These are phyloP conservation scores for Balanococcus diminutus DNA, from an alignment of 2,888 invertebrate species.

Conservation along the genomic window DNA sequence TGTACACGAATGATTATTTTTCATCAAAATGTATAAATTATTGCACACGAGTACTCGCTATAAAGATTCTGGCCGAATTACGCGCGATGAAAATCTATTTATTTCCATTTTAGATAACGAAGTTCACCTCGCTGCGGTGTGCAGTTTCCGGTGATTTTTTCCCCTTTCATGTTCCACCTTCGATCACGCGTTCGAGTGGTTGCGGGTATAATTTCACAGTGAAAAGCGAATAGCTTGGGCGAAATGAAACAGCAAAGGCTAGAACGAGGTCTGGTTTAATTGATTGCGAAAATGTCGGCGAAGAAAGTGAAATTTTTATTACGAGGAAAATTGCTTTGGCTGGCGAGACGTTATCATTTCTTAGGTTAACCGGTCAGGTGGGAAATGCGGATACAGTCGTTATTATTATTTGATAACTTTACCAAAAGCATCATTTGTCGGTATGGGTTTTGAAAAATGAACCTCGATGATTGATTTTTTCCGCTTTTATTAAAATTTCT, in stretches of 20 bases:
- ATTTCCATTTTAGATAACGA: constrained; percentile 27
- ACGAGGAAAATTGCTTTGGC: background rate
- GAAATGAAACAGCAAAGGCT: background rate
- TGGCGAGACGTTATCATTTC: background rate
- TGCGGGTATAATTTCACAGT: background rate
- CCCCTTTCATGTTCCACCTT: background rate
- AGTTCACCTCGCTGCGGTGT: background rate
- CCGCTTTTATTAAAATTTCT: background rate
- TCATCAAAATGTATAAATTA: constrained; percentile 35
- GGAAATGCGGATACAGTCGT: background rate
- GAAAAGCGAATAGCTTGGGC: background rate
- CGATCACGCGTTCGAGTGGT: background rate
- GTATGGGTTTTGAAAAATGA: background rate
- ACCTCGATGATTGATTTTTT: background rate
- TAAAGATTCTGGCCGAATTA: constrained; percentile 12
- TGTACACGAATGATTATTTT: constrained; percentile 2
- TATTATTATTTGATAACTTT: background rate
- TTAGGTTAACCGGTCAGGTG: background rate
- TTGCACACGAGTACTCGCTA: background rate
- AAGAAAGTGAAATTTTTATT: constrained; percentile 12
- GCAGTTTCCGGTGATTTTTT: constrained; percentile 1
- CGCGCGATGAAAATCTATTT: constrained; percentile 14
- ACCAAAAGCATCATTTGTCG: background rate
- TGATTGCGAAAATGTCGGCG: constrained; percentile 22
- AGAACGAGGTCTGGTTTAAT: background rate